A percentile compares a stretch with the other conserved stretches of the same genome.
phyloP scores from a whole-genome alignment of 23 tunicate species.

The Ascidia mentula region DNA sequence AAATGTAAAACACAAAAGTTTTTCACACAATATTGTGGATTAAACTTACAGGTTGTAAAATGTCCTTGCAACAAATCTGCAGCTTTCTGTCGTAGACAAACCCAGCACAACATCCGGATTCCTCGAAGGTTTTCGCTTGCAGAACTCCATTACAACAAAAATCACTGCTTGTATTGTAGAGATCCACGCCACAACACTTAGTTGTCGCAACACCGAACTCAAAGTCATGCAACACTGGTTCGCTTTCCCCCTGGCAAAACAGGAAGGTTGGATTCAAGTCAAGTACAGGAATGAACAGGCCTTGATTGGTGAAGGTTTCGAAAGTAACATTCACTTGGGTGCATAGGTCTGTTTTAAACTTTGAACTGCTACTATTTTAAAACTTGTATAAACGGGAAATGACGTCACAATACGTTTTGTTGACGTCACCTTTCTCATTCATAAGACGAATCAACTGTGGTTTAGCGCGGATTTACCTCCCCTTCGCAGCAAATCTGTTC shows the following conservation, averaged over 20 bases:
- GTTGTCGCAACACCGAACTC: conserved; percentile 39
- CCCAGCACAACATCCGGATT: conserved; percentile 85
- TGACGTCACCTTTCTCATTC: too few species aligned
- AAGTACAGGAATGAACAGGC: too few species aligned
- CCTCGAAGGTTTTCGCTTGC: conserved; percentile 25
- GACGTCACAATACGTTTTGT: too few species aligned
- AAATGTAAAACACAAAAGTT: background rate
- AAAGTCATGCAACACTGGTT: conserved; percentile 36
- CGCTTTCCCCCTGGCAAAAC: conserved; percentile 24
- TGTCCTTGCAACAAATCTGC: conserved; percentile 54
- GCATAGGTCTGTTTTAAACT: too few species aligned
- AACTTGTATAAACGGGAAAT: too few species aligned
- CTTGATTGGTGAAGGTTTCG: too few species aligned
- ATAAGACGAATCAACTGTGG: too few species aligned
- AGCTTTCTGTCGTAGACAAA: conserved; percentile 38
- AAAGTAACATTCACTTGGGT: too few species aligned
- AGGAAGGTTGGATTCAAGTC: too few species aligned
- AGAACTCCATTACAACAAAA: conserved; percentile 83
- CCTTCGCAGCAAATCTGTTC: conserved; percentile 79
- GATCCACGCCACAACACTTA: conserved; percentile 60
- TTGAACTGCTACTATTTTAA: too few species aligned
- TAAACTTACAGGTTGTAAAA: conserved; percentile 40
- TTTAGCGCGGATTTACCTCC: conserved; percentile 39
- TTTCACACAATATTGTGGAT: background rate
- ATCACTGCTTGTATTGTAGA: conserved; percentile 40